Base-by-base conservation (phyloP, 2,888 invertebrate genomes). In the Eilema sororculum region DNA sequence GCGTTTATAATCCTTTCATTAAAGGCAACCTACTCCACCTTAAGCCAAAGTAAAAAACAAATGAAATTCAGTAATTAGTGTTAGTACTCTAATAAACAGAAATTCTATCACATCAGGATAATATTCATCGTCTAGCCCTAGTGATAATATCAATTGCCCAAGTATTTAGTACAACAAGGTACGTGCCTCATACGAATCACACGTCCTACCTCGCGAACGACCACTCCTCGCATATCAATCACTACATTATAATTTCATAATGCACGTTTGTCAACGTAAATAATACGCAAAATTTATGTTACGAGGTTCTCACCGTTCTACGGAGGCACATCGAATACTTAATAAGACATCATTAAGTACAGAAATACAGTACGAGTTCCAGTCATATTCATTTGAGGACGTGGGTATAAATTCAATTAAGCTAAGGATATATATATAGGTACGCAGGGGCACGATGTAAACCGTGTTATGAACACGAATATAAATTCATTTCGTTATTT, bases 201-300 rank as follows among this genome's bases (percentile, higher is more conserved):
- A 93, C 93, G 95, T 92, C 87, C 84, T 80, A 68, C 75, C 84
- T 80, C 85, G 86, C 86, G 84, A 85, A 77, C 82, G 78, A 63
- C 76, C 85, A 82, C 88, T 78, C 82, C 78, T 77, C 82, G 94
- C 92, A 95, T 95, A 89, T 89, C 92, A 95, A 95, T 89, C 86
- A 86, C 79, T 75, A 75, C 89, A 95, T 95, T 95, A 95, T 94
- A 92, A 94, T 95, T 93, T 95, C 94, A 95, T 95, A 95, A 93
- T 88, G 92, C 93, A 90, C 90, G 90, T 89, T 88, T 92, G 94
- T 94, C 94, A 92, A 90, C 92, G 89, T 94, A 94, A 94, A 94
- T 95, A 95, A 95, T 95, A 94, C 94, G 94, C 94, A 91, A 95
- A 95, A 95, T 95, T 95, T 95, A 95, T 95, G 95, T 94, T 94